Evolutionary conservation across 2,888 invertebrate genomes (phyloP), one percentile per base, ranked within the genome.

Genomic region (Eulithis prunata): DNA sequence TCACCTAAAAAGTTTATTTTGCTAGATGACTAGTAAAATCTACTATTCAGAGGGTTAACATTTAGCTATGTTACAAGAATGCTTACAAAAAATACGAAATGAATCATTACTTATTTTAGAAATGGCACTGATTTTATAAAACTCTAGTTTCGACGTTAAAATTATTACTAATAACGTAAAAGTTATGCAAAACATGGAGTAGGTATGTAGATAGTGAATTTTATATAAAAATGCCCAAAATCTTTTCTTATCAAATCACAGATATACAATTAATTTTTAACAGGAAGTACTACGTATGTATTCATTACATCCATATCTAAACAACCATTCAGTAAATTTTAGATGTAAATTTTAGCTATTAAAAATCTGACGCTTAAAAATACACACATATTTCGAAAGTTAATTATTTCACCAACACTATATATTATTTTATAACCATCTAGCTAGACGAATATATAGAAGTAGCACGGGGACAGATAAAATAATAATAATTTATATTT

Each of bases 61-160:
- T 14, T 13, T 46, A 57, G 47, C 32, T 38, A 56, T 57, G 49
- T 10, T 51, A 66, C 62, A 67, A 68, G 38, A 72, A 59, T 64
- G 49, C 64, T 68, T 66, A 69, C 55, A 71, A 63, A 69, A 76
- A 57, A 56, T 14, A 62, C 47, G 62, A 62, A 68, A 69, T 62
- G 56, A 71, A 75, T 53, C 51, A 51, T 70, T 58, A 51, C 72
- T 77, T 76, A 80, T 74, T 78, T 75, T 75, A 74, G 75, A 77
- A 81, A 86, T 86, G 86, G 86, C 86, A 86, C 86, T 76, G 71
- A 74, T 71, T 70, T 75, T 77, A 61, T 77, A 77, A 72, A 77
- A 77, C 71, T 66, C 75, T 76, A 76, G 70, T 74, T 78, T 69
- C 68, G 70, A 71, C 68, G 70, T 64, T 63, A 58, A 51, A 61